phyloP scores from a whole-genome alignment of 2,888 invertebrate species.

The Brachyptera risi region DNA sequence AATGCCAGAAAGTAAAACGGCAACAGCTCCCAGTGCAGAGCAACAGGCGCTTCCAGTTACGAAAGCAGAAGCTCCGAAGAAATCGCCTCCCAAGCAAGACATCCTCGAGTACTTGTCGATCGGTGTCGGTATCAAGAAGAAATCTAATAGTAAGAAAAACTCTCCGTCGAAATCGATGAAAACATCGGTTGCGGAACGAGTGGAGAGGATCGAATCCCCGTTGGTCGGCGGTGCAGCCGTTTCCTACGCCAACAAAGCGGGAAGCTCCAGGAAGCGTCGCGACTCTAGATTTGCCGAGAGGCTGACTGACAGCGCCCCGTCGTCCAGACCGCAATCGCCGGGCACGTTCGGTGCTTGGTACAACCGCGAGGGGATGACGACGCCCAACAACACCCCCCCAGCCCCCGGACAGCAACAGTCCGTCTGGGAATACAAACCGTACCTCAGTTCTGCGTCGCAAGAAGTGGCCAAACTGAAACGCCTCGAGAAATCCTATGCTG shows the following conservation, averaged over 20 bases:
- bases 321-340: slow-evolving; percentile 3
- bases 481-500: slow-evolving; percentile 80
- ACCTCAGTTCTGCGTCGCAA: slow-evolving; percentile 70
- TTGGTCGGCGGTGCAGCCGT: slow-evolving; percentile 32
- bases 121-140: slow-evolving; percentile 62
- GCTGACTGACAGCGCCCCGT: slow-evolving; percentile 1
- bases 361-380: not conserved
- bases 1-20: not conserved
- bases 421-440: slow-evolving; percentile 32
- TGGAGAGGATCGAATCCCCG: slow-evolving; percentile 60
- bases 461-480: slow-evolving; percentile 77
- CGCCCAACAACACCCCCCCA: not conserved
- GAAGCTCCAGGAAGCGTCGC: slow-evolving; percentile 50
- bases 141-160: slow-evolving; percentile 60
- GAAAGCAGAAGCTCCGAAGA: slow-evolving; percentile 38
- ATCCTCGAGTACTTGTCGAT: slow-evolving; percentile 71
- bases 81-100: slow-evolving; percentile 60
- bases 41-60: not conserved
- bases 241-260: slow-evolving; percentile 40
- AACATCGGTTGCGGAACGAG: slow-evolving; percentile 45
- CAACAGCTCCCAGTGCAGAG: not conserved
- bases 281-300: slow-evolving; percentile 4
- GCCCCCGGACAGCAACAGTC: slow-evolving; percentile 29
- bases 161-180: slow-evolving; percentile 41
- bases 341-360: slow-evolving; percentile 13